phyloP scores from a whole-genome alignment of 2,888 invertebrate species.

The Tenthredo mesomela region DNA sequence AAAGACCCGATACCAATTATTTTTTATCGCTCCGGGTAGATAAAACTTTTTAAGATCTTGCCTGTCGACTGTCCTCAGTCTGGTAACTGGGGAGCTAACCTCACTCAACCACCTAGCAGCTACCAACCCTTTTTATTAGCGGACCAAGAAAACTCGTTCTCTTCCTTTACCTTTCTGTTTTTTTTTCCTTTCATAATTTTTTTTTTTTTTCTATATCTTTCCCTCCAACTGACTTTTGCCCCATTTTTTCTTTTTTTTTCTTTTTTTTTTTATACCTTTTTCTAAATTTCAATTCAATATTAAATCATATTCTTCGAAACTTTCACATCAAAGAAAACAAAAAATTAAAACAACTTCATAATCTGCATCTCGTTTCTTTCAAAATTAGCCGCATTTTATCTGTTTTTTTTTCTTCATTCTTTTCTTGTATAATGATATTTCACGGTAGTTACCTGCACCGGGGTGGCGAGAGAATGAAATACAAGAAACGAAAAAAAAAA shows the following conservation, averaged over 20 bases:
- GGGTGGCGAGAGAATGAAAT: neutral
- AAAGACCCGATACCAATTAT: conserved; percentile 56
- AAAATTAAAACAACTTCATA: neutral
- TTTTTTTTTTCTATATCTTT: neutral
- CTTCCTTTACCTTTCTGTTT: no score
- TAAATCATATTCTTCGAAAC: neutral
- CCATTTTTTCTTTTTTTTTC: neutral
- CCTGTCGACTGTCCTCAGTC: conserved; percentile 46
- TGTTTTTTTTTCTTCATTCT: neutral
- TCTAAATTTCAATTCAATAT: neutral
- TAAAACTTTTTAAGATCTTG: conserved; percentile 37
- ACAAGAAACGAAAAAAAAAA: neutral
- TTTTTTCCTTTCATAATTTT: neutral
- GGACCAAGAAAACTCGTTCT: conserved; percentile 36
- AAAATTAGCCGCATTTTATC: neutral
- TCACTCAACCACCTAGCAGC: conserved; percentile 31
- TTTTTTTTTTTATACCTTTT: conserved; percentile 19
- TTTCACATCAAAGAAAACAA: neutral
- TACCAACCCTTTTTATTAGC: conserved; percentile 43
- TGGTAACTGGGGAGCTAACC: conserved; percentile 41
- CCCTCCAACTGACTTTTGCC: conserved; percentile 37
- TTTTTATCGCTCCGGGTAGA: conserved; percentile 54
- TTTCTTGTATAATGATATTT: neutral
- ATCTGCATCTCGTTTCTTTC: neutral
- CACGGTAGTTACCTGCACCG: neutral